These are phyloP conservation scores for Pampusana beccarii DNA, from an alignment of 2,113 vertebrate species.

Conservation along the genomic window DNA sequence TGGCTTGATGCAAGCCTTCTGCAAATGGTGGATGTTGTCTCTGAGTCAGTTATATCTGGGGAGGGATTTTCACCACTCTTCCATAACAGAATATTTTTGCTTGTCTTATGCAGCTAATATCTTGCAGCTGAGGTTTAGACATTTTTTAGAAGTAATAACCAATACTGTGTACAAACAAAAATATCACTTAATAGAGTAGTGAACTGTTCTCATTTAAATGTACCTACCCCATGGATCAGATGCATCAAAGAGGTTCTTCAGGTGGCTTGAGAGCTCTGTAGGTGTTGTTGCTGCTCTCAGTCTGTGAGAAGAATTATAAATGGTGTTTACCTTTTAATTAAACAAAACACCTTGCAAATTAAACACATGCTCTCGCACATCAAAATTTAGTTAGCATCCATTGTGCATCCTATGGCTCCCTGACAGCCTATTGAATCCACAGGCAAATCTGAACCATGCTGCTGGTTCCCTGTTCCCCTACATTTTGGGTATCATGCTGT, in stretches of 20 bases:
- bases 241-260: slow-evolving; percentile 63
- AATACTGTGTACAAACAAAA: slow-evolving; percentile 56
- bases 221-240: slow-evolving; percentile 58
- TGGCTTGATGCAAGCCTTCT: neutral
- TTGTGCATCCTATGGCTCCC: slow-evolving; percentile 53
- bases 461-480: neutral
- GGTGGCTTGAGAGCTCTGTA: slow-evolving; percentile 62
- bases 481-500: neutral
- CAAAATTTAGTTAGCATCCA: slow-evolving; percentile 71
- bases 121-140: neutral
- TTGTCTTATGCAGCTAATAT: neutral
- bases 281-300: slow-evolving; percentile 64
- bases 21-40: neutral
- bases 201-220: slow-evolving; percentile 44
- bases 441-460: neutral
- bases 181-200: neutral
- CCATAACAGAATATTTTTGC: neutral
- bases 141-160: slow-evolving; percentile 50
- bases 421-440: slow-evolving; percentile 29
- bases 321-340: slow-evolving; percentile 81
- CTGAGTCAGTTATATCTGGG: neutral
- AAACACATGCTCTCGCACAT: slow-evolving; percentile 77
- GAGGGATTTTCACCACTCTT: neutral
- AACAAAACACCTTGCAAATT: slow-evolving; percentile 77
- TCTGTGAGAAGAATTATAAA: slow-evolving; percentile 77